Percentiles rank a stretch among this genome's conserved stretches.
These are phyloP conservation scores for Acanthurus lineatus DNA, from an alignment of 2,797 vertebrate species.

Conservation along the genomic window DNA sequence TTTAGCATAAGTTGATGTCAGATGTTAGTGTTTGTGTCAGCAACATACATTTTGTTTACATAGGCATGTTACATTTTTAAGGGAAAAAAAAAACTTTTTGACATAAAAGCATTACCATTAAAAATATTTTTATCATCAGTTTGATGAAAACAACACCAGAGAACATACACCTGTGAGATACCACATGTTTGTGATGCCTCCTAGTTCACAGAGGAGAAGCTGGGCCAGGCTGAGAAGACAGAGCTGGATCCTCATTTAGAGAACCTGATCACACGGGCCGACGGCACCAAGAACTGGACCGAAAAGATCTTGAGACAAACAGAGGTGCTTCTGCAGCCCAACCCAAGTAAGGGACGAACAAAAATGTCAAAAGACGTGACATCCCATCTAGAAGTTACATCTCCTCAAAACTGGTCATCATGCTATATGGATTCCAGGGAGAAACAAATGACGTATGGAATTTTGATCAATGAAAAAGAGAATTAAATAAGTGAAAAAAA, in stretches of 20 bases:
- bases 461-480: background rate
- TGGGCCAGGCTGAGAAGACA: constrained; percentile 96
- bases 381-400: background rate
- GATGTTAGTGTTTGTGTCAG: no score
- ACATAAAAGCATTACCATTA: no score
- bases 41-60: no score
- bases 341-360: constrained; percentile 89
- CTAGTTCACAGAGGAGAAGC: constrained; percentile 97
- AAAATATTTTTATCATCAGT: no score
- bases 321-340: constrained; percentile 95
- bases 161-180: background rate
- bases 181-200: background rate
- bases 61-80: no score
- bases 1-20: no score
- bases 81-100: no score
- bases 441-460: background rate
- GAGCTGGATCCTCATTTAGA: constrained; percentile 95
- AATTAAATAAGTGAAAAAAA: background rate
- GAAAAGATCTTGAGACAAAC: constrained; percentile 97
- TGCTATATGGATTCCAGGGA: background rate
- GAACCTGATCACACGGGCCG: constrained; percentile 91
- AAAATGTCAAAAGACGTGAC: background rate
- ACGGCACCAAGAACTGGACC: constrained; percentile 97
- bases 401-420: background rate
- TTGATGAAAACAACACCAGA: no score